Evolutionary conservation across 1,140 invertebrate genomes (phyloP).

Genomic region (Drosophila pachea): DNA sequence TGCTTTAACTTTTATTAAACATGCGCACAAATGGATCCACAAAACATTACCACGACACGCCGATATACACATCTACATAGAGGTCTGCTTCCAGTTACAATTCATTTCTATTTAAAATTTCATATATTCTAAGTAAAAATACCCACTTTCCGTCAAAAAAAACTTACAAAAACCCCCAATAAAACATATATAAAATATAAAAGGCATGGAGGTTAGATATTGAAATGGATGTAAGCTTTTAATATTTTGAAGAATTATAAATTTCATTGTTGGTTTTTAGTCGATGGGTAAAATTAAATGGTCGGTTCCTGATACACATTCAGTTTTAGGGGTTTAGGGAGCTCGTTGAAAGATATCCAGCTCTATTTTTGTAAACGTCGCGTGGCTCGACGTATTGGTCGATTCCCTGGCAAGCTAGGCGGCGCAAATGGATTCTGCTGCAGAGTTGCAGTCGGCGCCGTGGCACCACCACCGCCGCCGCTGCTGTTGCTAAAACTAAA

Average conservation of each 20-base stretch:
- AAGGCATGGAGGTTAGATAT: constrained; percentile 43
- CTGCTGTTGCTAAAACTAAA: constrained; percentile 36
- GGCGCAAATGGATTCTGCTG: constrained; percentile 52
- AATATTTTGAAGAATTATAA: constrained; percentile 64
- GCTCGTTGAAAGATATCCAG: neutral
- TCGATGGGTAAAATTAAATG: too few relatives aligned
- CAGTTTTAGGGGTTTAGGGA: too few relatives aligned
- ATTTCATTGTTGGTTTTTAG: neutral
- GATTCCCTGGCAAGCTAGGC: constrained; percentile 36
- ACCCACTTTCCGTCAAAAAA: constrained; percentile 11
- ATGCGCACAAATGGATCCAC: constrained; percentile 5
- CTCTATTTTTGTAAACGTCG: constrained; percentile 58
- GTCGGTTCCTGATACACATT: too few relatives aligned
- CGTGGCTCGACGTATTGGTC: constrained; percentile 52
- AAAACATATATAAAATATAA: constrained; percentile 39
- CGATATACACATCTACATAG: constrained; percentile 27
- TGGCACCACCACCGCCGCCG: neutral
- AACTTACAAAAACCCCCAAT: neutral
- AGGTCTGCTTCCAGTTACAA: constrained; percentile 53
- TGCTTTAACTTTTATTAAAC: constrained; percentile 64
- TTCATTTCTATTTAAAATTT: constrained; percentile 73
- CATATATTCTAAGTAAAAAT: constrained; percentile 48
- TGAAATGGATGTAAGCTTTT: constrained; percentile 57
- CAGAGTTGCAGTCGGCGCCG: neutral
- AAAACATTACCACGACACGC: too few relatives aligned